Evolutionary conservation across 1,140 invertebrate species (phyloP).

Genomic region (Bombus picipes): DNA sequence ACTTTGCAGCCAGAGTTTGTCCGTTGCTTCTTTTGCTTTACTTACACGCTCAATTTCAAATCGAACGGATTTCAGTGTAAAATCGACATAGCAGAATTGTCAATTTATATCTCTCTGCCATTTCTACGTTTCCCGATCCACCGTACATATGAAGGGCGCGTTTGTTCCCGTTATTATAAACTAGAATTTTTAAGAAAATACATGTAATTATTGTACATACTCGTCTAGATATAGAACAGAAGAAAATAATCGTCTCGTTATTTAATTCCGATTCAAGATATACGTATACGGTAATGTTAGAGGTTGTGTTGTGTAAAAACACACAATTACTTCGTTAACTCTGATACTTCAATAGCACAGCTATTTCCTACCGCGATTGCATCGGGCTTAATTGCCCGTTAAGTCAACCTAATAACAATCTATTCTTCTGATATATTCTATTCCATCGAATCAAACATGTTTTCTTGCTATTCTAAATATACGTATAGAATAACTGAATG

Average conservation of each 20-base stretch:
- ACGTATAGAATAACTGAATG: not conserved
- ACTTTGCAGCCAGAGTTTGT: slow-evolving; percentile 65
- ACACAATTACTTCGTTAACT: slow-evolving; percentile 48
- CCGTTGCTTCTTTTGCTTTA: slow-evolving; percentile 70
- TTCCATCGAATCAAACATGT: not conserved
- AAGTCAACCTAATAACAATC: slow-evolving; percentile 56
- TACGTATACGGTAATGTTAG: not conserved
- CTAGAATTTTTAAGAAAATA: too few relatives aligned
- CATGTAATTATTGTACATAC: not conserved
- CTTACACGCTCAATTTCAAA: slow-evolving; percentile 73
- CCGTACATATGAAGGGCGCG: too few relatives aligned
- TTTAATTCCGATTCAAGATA: slow-evolving; percentile 32
- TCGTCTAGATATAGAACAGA: not conserved
- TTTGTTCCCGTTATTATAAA: too few relatives aligned
- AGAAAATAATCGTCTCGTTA: not conserved
- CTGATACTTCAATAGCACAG: slow-evolving; percentile 34
- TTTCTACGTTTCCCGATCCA: not conserved
- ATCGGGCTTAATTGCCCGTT: slow-evolving; percentile 56
- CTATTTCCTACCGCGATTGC: slow-evolving; percentile 45
- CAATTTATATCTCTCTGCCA: not conserved
- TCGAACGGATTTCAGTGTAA: slow-evolving; percentile 70
- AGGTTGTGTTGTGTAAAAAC: slow-evolving; percentile 13
- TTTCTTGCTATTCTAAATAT: not conserved
- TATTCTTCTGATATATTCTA: slow-evolving; percentile 20
- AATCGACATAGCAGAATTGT: slow-evolving; percentile 46